These are phyloP conservation scores for Xanthia icteritia DNA, from an alignment of 2,888 invertebrate genomes.

Conservation along the genomic window DNA sequence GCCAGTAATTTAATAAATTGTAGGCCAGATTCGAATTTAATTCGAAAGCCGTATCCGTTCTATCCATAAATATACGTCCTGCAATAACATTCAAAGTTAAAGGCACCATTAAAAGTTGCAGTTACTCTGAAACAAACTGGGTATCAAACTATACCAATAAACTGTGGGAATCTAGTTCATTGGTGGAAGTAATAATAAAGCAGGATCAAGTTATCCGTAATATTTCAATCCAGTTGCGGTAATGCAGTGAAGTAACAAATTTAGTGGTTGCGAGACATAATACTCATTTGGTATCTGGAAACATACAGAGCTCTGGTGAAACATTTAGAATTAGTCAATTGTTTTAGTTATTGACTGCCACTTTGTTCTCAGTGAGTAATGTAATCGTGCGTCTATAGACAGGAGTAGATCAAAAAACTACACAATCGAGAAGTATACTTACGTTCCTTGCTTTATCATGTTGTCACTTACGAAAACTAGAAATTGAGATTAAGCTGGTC, in stretches of 20 bases:
- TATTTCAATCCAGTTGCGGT: conserved; percentile 65
- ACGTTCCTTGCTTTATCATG: not conserved
- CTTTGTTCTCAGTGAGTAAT: conserved; percentile 2
- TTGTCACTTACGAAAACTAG: not conserved
- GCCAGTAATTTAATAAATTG: not conserved
- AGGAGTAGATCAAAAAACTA: conserved; percentile 1
- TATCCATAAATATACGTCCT: not conserved
- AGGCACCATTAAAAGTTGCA: conserved; percentile 21
- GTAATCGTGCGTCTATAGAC: not conserved
- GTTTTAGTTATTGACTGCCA: not conserved
- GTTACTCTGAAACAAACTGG: conserved; percentile 12
- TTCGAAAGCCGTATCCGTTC: not conserved
- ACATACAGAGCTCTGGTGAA: conserved; percentile 23
- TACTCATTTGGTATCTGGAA: conserved; percentile 35
- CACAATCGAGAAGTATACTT: no score
- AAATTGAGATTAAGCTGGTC: not conserved
- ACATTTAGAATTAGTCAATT: conserved; percentile 9
- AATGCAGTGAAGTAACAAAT: conserved; percentile 59
- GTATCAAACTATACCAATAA: conserved; percentile 27
- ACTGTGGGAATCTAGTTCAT: conserved; percentile 53
- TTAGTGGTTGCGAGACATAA: conserved; percentile 58
- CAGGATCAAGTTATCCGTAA: conserved; percentile 60
- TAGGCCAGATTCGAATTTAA: not conserved
- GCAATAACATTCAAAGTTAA: conserved; percentile 20
- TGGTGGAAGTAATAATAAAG: conserved; percentile 45